Base-by-base conservation (phyloP, 2,888 invertebrate species). In the Lissonota sp. region DNA sequence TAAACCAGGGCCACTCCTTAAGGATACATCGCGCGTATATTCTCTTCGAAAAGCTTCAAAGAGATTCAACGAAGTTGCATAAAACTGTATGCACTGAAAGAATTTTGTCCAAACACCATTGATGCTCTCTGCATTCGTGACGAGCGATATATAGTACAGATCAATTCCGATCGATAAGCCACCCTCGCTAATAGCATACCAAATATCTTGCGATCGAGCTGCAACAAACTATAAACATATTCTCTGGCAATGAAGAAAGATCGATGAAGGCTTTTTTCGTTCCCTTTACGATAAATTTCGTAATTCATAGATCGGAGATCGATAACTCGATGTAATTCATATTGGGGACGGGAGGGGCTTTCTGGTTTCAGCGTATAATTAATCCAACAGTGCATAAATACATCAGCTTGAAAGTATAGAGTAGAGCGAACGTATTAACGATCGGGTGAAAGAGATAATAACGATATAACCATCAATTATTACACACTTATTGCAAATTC, bases 261-360 rank as follows among this genome's bases (percentile, higher is more conserved):
- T 75, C 75, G 66, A 66, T 60, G 10, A 53, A 40, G 49, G 4
- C 12, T 42, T 42, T 49, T 60, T 51, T n/a, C 0, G 8, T 46
- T 46, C n/a, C 0, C 12, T n/a, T 64, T 57, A 44, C 12, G 42
- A 75, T 16, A 79, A 79, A 70, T 74, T 74, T 62, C 55, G 63
- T 74, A 63, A 79, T 79, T 5, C 44, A 14, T 39, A 60, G 79
- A 79, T 79, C 73, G 60, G 14, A 5, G 79, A 63, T 58, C 69
- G 69, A 74, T 74, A 69, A 70, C 49, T 69, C 62, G 67, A 73
- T 64, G 71, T 73, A 73, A 73, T 73, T 79, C 58, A 37, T 63
- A 37, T 39, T 6, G 55, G 64, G 64, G 16, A 16, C 14, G n/a
- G 53, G n/a, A 5, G 44, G 53, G 26, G 10, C 14, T 26, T 26